These are phyloP conservation scores for Notocelia uddmanniana DNA, from an alignment of 2,888 invertebrate genomes.

Conservation along the genomic window DNA sequence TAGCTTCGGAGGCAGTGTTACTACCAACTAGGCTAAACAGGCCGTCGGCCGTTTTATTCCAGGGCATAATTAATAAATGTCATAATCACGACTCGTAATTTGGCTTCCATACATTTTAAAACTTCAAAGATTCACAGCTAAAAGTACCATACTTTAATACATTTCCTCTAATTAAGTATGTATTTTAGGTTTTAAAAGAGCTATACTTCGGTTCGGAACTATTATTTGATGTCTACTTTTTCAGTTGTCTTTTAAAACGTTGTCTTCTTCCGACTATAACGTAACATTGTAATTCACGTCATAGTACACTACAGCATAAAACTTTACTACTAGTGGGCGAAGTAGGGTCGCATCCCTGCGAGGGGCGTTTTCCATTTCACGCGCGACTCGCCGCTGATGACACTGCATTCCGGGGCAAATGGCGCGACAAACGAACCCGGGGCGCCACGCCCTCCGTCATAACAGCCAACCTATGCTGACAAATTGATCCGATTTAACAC, in stretches of 20 bases:
- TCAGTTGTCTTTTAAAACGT: not conserved
- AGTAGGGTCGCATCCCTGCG: slow-evolving; percentile 69
- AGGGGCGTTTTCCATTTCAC: slow-evolving; percentile 86
- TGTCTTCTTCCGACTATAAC: not conserved
- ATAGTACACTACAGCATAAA: slow-evolving; percentile 32
- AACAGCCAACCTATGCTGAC: slow-evolving; percentile 67
- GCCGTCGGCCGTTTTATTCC: too few relatives aligned
- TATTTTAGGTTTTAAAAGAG: not conserved
- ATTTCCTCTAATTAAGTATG: too few relatives aligned
- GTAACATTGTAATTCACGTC: slow-evolving; percentile 24
- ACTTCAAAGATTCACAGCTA: not conserved
- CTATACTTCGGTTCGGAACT: not conserved
- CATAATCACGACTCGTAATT: not conserved
- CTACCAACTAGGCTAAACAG: too few relatives aligned
- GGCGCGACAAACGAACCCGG: slow-evolving; percentile 84
- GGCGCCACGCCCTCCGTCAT: slow-evolving; percentile 83
- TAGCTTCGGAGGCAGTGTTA: too few relatives aligned
- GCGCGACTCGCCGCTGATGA: slow-evolving; percentile 83
- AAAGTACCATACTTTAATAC: too few relatives aligned
- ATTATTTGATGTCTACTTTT: too few relatives aligned
- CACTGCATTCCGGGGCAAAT: slow-evolving; percentile 84
- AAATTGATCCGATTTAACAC: slow-evolving; percentile 75
- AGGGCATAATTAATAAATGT: too few relatives aligned
- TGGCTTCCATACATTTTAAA: not conserved
- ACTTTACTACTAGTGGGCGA: slow-evolving; percentile 54